A percentile compares a stretch with the other conserved stretches of the same genome.
These are phyloP conservation scores for Danionella dracula DNA, from an alignment of 2,797 vertebrate genomes.

Conservation along the genomic window DNA sequence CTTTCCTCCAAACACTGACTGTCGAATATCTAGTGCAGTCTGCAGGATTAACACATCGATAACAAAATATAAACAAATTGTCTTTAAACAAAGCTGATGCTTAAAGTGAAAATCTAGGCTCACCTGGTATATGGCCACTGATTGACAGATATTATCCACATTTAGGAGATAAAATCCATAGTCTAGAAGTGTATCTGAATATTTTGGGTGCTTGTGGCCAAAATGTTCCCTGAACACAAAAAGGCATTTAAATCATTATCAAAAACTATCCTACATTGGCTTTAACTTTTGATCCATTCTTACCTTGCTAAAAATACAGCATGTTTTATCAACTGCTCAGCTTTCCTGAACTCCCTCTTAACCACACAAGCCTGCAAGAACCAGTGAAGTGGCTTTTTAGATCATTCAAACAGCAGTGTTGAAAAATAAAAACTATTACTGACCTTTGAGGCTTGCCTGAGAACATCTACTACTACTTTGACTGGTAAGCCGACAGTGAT, in stretches of 20 bases:
- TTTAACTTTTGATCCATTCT: too few relatives aligned
- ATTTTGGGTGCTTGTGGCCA: constrained; percentile 97
- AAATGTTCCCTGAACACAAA: constrained; percentile 86
- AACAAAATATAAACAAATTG: background rate
- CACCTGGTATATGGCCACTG: constrained; percentile 98
- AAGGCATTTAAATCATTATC: background rate
- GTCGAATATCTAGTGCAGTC: constrained; percentile 96
- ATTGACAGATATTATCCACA: constrained; percentile 99
- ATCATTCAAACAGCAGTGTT: background rate
- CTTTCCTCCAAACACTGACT: constrained; percentile 98
- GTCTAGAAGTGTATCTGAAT: constrained; percentile 95
- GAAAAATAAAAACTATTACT: background rate
- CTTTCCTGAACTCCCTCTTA: constrained; percentile 97
- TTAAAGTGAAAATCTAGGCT: constrained; percentile 34
- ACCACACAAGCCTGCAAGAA: constrained; percentile 89
- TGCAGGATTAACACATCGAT: constrained; percentile 50
- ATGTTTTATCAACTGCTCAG: constrained; percentile 98
- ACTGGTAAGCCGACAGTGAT: constrained; percentile 91
- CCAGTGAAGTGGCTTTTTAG: background rate
- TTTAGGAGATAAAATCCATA: constrained; percentile 99
- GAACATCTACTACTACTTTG: constrained; percentile 95
- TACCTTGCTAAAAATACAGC: constrained; percentile 96
- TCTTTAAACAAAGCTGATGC: background rate
- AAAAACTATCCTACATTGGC: background rate
- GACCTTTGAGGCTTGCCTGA: constrained; percentile 98